phyloP scores from a whole-genome alignment of 2,888 invertebrate genomes.

The Minunthozetes semirufus region DNA sequence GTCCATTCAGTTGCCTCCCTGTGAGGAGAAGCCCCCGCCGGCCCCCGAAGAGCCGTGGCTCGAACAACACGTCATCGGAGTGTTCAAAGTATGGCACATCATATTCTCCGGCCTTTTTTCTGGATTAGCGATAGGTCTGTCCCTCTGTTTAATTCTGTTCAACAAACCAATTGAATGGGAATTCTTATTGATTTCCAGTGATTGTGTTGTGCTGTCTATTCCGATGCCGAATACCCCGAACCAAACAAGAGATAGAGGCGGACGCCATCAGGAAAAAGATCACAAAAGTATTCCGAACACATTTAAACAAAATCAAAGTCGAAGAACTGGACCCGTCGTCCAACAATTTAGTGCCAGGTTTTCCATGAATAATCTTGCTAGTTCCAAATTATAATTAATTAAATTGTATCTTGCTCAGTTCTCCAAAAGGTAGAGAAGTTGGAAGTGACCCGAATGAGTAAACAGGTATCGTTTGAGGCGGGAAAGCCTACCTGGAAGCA shows the following conservation, averaged over 20 bases:
- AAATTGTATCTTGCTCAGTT: constrained; percentile 5
- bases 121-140: constrained; percentile 58
- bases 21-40: background rate
- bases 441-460: constrained; percentile 30
- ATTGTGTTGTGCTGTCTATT: constrained; percentile 82
- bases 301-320: constrained; percentile 74
- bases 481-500: constrained; percentile 31
- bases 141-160: background rate
- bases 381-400: no score
- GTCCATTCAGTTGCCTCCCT: background rate
- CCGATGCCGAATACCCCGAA: constrained; percentile 81
- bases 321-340: constrained; percentile 53
- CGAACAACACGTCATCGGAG: constrained; percentile 61
- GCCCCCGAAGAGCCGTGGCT: constrained; percentile 57
- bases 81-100: constrained; percentile 73
- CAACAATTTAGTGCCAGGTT: constrained; percentile 19
- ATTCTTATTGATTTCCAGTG: constrained; percentile 54
- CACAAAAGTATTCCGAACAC: constrained; percentile 70
- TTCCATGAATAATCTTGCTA: no score
- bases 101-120: constrained; percentile 59
- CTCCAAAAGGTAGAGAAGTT: constrained; percentile 33
- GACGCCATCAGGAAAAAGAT: constrained; percentile 78
- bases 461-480: constrained; percentile 28
- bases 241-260: constrained; percentile 90
- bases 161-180: background rate